Base-by-base conservation (phyloP, 2,113 vertebrate species). In the Erythrocercus mccallii region DNA sequence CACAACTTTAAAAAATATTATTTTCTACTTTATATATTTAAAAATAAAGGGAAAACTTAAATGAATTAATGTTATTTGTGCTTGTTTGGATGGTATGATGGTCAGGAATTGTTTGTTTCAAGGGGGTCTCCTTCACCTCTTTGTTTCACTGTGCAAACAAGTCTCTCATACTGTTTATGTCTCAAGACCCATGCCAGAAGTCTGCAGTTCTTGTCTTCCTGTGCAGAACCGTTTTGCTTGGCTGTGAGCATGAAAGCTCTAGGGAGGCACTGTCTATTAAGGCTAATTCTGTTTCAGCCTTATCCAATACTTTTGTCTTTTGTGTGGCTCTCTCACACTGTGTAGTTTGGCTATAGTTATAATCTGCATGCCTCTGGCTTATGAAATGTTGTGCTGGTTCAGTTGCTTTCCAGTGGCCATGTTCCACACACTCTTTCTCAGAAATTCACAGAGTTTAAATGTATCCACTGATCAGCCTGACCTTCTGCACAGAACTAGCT, bases 171-270 rank as follows among this genome's bases (percentile, higher is more conserved):
- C 85, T 95, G 90, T 92, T 94, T 96, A 77, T 94, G 92, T 94
- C 94, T 96, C 95, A 81, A 96, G 96, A 82, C 58, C 54, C 73
- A 30, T 76, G 91, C 91, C 86, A 95, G 89, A 92, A 94, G 94
- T 96, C 96, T 95, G 91, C 91, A 94, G 79, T 94, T 96, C 81
- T 95, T 95, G 95, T 83, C 91, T 94, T 95, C 90, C 68, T 92
- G 85, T 38, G 27, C 71, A 88, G 78, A 92, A 89, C 77, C 66
- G 60, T 96, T 96, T 94, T 96, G 81, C 83, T 96, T 96, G 96
- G 92, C 96, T 10, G 8, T 94, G n/a, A 94, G 56, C 78, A 54
- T 60, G 62, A 94, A 96, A 95, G 62, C 92, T 85, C 95, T 82
- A 65, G 96, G 80, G 95, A 96, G 45, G 72, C 57, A 65, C 72